Percentiles rank a stretch among this genome's conserved stretches.
phyloP scores from a whole-genome alignment of 2,888 invertebrate species.

The Choreutis nemorana region DNA sequence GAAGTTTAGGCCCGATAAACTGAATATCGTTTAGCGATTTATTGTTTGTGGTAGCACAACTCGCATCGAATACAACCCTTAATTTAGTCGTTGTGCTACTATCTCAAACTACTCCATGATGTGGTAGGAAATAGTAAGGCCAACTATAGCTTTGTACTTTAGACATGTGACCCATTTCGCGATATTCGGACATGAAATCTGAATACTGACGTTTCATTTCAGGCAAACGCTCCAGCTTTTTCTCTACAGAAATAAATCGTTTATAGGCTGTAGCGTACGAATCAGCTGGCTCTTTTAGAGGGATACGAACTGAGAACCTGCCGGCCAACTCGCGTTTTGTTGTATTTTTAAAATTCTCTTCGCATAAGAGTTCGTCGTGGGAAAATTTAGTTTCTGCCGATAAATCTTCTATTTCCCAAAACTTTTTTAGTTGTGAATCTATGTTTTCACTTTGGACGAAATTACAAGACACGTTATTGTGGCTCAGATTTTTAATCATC shows the following conservation, averaged over 20 bases:
- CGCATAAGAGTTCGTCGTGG: too few relatives aligned
- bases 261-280: conserved; percentile 8
- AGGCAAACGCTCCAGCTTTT: conserved; percentile 6
- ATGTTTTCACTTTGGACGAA: too few relatives aligned
- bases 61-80: conserved; percentile 9
- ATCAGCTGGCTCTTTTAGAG: too few relatives aligned
- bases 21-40: conserved; percentile 13
- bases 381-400: too few relatives aligned
- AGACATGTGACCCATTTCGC: conserved; percentile 11
- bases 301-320: too few relatives aligned
- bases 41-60: conserved; percentile 8
- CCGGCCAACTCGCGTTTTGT: too few relatives aligned
- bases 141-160: conserved; percentile 1
- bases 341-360: too few relatives aligned
- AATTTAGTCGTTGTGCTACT: conserved; percentile 7
- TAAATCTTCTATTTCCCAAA: too few relatives aligned
- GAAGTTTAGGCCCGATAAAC: conserved; percentile 12
- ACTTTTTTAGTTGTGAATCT: too few relatives aligned
- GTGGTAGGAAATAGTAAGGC: conserved; percentile 11
- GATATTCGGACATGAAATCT: conserved; percentile 12
- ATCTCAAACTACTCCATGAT: conserved; percentile 11
- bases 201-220: conserved; percentile 9
- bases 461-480: too few relatives aligned
- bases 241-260: conserved; percentile 11
- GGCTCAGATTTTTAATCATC: too few relatives aligned